Conservation (phyloP, 2,113 vertebrate species). For the Pandion haliaetus region DNA sequence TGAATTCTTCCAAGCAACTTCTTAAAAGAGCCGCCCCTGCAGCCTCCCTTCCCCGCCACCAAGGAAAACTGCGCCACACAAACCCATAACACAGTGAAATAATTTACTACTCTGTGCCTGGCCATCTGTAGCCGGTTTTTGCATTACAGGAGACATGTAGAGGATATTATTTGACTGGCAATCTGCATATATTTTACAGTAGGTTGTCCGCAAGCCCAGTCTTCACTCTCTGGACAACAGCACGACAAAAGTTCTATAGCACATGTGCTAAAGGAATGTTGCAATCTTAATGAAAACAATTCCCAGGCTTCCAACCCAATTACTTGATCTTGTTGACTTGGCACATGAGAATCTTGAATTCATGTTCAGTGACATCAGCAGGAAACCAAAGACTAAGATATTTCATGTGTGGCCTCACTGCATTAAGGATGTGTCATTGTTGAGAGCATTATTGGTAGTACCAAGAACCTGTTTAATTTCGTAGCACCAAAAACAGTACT, state of each 20-base stretch:
- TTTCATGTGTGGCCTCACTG: not conserved
- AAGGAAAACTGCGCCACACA: too few species aligned
- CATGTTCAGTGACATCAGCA: not conserved
- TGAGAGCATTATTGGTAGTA: not conserved
- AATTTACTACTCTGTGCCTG: not conserved
- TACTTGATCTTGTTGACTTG: slow-evolving; percentile 36
- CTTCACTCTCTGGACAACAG: not conserved
- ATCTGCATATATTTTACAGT: not conserved
- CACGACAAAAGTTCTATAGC: not conserved
- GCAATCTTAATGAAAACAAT: not conserved
- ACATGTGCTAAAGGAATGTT: not conserved
- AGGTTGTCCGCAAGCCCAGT: not conserved
- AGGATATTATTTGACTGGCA: not conserved
- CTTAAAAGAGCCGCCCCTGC: too few species aligned
- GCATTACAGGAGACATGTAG: not conserved
- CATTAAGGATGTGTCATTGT: not conserved
- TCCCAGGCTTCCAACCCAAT: not conserved
- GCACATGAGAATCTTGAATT: slow-evolving; percentile 7
- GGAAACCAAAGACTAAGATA: not conserved
- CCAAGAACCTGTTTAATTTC: not conserved
- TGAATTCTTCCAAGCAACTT: too few species aligned
- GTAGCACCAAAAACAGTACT: not conserved
- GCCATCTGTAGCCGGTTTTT: not conserved
- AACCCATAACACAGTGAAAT: too few species aligned
- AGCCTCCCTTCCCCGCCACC: too few species aligned